Evolutionary conservation across 2,797 vertebrate species (phyloP), one percentile per base, ranked within the genome.

Genomic region (Stomatorhinus walkeri): DNA sequence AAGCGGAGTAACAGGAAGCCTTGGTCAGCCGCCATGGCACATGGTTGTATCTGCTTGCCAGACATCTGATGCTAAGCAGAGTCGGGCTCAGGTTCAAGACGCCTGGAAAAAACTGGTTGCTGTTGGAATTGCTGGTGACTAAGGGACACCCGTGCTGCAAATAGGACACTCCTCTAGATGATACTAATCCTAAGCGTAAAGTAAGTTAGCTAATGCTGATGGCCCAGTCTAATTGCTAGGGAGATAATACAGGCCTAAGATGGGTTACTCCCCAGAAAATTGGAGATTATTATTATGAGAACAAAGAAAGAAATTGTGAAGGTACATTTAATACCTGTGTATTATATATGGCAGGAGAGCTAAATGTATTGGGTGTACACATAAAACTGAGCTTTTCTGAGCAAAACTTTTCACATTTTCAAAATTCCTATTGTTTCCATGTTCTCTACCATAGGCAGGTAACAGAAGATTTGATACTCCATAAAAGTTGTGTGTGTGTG

Each of bases 21-120:
- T 81, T 79, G 72, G 36, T 79, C 16, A 19, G 72, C 14, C 43
- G 72, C 72, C 72, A 79, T 46, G 76, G 40, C 76, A 81, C 76
- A 46, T 46, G 36, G 76, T 22, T 46, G 19, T 46, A 81, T 46
- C 46, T 3, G 36, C 76, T 46, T 81, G 76, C 76, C 76, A 81
- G 76, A 81, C 76, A 81, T 81, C 76, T 81, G 76, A 81, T 46
- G 36, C 76, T 46, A 43, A n/a, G 76, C 76, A 79, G 72, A 81
- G 76, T 81, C 6, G 19, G 76, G 76, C 76, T 81, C 76, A n/a
- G 40, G 36, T 43, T 81, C 76, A 46, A 81, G 36, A 81, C 19
- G 36, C 76, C 76, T 79, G 72, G 36, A 79, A 79, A 79, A 79
- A 81, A 46, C 68, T 72, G 68, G 28, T 72, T 72, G 68, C 32